These are phyloP conservation scores for Daboia siamensis DNA, from an alignment of 2,113 vertebrate species.

Conservation along the genomic window DNA sequence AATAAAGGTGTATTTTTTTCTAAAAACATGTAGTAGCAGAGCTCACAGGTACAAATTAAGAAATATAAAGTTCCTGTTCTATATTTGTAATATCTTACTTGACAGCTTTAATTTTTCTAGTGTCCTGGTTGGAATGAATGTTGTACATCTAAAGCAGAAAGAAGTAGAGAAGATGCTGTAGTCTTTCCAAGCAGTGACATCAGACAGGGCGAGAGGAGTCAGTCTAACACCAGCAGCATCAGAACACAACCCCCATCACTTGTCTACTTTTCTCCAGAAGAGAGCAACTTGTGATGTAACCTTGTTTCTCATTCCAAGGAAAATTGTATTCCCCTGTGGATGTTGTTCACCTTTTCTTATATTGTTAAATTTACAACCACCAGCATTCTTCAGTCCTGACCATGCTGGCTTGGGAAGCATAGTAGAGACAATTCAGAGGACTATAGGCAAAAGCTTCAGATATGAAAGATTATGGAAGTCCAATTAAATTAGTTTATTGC, in stretches of 20 bases:
- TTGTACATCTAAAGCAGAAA: background rate
- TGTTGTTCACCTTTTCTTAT: background rate
- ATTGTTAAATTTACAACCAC: background rate
- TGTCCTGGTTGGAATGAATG: background rate
- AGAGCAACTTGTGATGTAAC: background rate
- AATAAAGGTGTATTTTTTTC: background rate
- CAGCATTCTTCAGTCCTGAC: background rate
- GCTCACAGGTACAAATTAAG: background rate
- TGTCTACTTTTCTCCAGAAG: background rate
- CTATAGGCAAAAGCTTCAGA: background rate
- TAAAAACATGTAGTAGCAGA: background rate
- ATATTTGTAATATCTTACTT: background rate
- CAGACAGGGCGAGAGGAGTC: background rate
- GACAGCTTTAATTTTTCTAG: background rate
- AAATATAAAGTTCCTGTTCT: background rate
- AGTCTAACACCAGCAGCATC: background rate
- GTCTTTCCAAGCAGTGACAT: background rate
- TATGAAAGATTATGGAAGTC: background rate
- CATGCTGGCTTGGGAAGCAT: background rate
- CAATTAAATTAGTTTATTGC: background rate
- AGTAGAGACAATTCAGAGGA: background rate
- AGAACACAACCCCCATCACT: background rate
- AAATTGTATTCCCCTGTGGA: background rate
- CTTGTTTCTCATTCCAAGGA: background rate
- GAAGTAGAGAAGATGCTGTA: background rate